Base-by-base conservation (phyloP, 2,113 vertebrate genomes). In the Solenodon paradoxus region DNA sequence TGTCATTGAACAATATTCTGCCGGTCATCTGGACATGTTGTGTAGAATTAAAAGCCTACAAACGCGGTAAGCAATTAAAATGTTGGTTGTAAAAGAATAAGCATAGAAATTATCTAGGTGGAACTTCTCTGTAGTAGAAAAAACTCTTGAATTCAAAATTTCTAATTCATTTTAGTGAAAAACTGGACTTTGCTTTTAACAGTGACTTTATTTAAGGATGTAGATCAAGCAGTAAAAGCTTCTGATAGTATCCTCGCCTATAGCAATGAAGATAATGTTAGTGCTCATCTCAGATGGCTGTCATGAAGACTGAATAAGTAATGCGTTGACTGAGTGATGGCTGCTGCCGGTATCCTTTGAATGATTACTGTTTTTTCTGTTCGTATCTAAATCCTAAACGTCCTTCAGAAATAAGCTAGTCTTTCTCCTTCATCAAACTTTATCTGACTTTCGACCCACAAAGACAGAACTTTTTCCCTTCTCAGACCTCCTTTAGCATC, bases 31-130 rank as follows among this genome's bases (percentile, higher is more conserved):
- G 97, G 99, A 99, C 98, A 99, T 99, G 99, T 96, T 99, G 91
- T 99, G 99, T 96, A 99, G 99, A 96, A 99, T 99, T 97, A 99
- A 99, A 97, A 99, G 99, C 88, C 99, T 99, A 90, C 99, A 99
- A 97, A 99, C 99, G 95, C 98, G 99, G 99, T 99, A 98, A 97
- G 98, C 82, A 90, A 95, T 74, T 7, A 66, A 72, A 84, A 69
- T 38, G 66, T 92, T 53, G 55, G 26, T 69, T 87, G 10, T 82
- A 30, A 92, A 75, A 45, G 15, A 89, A 55, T n/a, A 24, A 9
- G 10, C 51, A 30, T 47, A 32, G 12, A 82, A 51, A 55, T 17
- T 61, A 7, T 64, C n/a, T 26, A 5, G 79, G 13, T 38, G 12
- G 32, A 64, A 90, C 8, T 64, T 82, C 13, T 75, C 49, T 69